Evolutionary conservation across 2,797 vertebrate genomes (phyloP), one percentile per base, ranked within the genome.

Genomic region (Girardinus metallicus): DNA sequence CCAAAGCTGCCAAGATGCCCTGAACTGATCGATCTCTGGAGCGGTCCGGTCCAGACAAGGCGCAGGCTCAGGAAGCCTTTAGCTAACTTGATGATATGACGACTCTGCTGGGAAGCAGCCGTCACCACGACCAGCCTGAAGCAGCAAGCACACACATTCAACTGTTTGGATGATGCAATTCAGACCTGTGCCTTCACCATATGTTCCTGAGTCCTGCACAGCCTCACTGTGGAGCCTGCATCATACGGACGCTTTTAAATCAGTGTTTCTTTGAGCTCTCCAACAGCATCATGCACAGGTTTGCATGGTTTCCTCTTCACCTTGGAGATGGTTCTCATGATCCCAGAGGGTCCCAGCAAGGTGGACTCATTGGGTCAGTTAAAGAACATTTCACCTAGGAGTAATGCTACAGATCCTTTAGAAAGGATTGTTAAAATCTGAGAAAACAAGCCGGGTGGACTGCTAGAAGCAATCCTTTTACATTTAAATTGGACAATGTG

Each of bases 141-240:
- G 75, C 79, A 73, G 43, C 80, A 47, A 43, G 77, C 81, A 83
- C 76, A 80, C 85, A 73, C 62, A 74, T 86, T 74, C 64, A 41
- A 84, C 84, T 79, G 87, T 34, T 41, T 26, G 81, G 92, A 85
- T 87, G 74, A 92, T 93, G 92, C 88, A 92, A 89, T 85, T 90
- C 89, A 92, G 90, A 90, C 82, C 86, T 89, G 94, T 95, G 95
- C 95, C 95, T 96, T 96, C 93, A 95, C 85, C 77, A 23, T 73
- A 81, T 82, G 85, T 83, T 44, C 66, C 72, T 78, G 80, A 83
- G 86, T 86, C 83, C 85, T 81, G 82, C 80, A 74, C 78, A 85
- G 82, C 79, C 84, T 84, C 29, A 8, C 66, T 31, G 64, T 57
- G 77, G 53, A 80, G 78, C 75, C 57, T 41, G 43, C 31, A 36